Percentiles rank a stretch among this genome's conserved stretches.
These are phyloP conservation scores for Tiaroga cobitis DNA, from an alignment of 2,797 vertebrate genomes.

Conservation along the genomic window DNA sequence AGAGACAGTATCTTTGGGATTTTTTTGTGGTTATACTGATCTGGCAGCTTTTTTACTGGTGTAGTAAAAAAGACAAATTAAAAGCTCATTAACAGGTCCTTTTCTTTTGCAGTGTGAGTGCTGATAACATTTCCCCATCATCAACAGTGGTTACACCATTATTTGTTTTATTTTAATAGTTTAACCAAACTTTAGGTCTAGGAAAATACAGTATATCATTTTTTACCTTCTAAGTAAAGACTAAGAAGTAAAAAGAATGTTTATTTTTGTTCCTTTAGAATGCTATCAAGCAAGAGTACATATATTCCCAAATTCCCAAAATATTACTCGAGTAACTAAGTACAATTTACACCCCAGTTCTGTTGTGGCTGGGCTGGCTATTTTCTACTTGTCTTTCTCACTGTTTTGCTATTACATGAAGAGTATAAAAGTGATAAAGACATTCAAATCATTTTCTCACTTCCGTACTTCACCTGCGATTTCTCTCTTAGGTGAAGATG, in stretches of 20 bases:
- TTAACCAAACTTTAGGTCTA: neutral
- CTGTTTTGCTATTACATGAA: neutral
- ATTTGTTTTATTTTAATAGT: neutral
- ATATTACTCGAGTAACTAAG: neutral
- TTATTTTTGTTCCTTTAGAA: neutral
- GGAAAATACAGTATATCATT: neutral
- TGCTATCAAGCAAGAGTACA: neutral
- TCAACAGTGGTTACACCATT: neutral
- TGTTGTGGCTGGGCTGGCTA: neutral
- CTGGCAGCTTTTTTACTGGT: no score
- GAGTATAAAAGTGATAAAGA: slow-evolving; percentile 25
- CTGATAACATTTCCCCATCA: neutral
- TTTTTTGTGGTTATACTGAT: no score
- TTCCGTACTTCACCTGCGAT: slow-evolving; percentile 18
- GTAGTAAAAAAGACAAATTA: no score
- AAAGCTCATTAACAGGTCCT: no score
- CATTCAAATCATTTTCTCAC: neutral
- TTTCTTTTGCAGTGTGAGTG: neutral
- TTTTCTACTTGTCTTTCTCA: neutral
- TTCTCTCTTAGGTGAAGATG: neutral
- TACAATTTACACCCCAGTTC: neutral
- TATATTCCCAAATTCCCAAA: neutral
- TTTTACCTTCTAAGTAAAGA: neutral
- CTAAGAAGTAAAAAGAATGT: neutral
- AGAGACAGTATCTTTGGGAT: no score